A percentile compares a stretch with the other conserved stretches of the same genome.
Conservation (phyloP, 2,888 invertebrate genomes). For the Melanophora roralis region DNA sequence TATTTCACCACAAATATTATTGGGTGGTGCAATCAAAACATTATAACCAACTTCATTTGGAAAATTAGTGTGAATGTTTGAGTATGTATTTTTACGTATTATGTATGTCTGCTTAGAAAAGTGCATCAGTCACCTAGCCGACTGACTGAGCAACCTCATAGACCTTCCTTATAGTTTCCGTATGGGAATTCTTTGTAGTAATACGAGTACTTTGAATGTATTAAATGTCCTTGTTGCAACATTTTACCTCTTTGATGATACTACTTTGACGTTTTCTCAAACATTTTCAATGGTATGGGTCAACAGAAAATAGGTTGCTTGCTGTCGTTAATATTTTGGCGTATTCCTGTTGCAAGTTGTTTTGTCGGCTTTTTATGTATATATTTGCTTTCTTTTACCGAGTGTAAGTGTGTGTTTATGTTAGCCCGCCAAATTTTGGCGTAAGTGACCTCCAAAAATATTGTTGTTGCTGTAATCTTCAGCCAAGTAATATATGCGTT, state of each 20-base stretch:
- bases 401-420: background rate
- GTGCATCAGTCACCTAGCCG: slow-evolving; percentile 13
- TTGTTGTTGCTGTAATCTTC: slow-evolving; percentile 1
- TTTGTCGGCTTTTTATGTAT: background rate
- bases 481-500: slow-evolving; percentile 34
- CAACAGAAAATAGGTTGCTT: slow-evolving; percentile 55
- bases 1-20: slow-evolving; percentile 7
- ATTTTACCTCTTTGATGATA: slow-evolving; percentile 46
- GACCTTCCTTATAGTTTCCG: slow-evolving; percentile 39
- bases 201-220: slow-evolving; percentile 24
- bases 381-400: background rate
- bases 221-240: slow-evolving; percentile 51
- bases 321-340: slow-evolving; percentile 59
- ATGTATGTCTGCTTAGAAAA: slow-evolving; percentile 30
- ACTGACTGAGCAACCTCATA: background rate
- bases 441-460: slow-evolving; percentile 61
- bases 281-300: slow-evolving; percentile 19
- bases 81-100: background rate
- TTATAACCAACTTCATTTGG: background rate
- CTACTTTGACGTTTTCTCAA: slow-evolving; percentile 54
- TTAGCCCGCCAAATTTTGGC: slow-evolving; percentile 56
- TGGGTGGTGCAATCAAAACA: background rate
- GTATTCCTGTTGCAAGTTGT: slow-evolving; percentile 45
- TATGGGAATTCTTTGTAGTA: slow-evolving; percentile 49
- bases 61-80: background rate